Evolutionary conservation across 1,140 invertebrate genomes (phyloP), one percentile per base, ranked within the genome.

Genomic region (Teleogryllus occipitalis): DNA sequence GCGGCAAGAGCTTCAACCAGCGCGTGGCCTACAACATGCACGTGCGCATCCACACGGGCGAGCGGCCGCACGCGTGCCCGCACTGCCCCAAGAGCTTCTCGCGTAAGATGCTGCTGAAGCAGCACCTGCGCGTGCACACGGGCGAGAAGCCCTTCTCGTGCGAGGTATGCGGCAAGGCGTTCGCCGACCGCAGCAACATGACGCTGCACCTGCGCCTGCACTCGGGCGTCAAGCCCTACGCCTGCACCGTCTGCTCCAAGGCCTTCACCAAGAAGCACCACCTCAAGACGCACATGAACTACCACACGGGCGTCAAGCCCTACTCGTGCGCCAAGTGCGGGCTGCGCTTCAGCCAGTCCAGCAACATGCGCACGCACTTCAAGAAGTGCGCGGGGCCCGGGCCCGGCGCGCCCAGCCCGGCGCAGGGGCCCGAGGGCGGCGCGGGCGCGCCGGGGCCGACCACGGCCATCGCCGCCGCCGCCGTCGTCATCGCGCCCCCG

Each of bases 1-100:
- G 93, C 83, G 91, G 91, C 0, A 93, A 93, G 83, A 90, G 92
- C 21, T 94, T 94, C 83, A 94, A 95, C 85, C 93, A 95, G 84
- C 88, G 93, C 27, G 93, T 94, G 18, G 93, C 92, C 8, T 94
- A 93, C 84, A 94, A 94, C 83, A 94, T 94, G 93, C 94, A 95
- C 84, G 89, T 93, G 0, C 86, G 93, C 65, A 94, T 94, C 77
- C 93, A 95, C 82, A 94, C 92, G 73, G 92, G 84, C 48, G 91
- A 95, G 14, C 94, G 95, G 83, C 96, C 96, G 0, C 96, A 97
- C 86, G 90, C 92, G 79, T 97, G 96, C 83, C 89, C 90, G 6
- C 90, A 94, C 22, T 97, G 96, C 83, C 92, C 93, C n/a, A 94
- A 96, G 82, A 89, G 93, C 7, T 97, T 97, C 84, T 93, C 95